Conservation (phyloP, 2,888 invertebrate species). For the Alsophila aescularia region DNA sequence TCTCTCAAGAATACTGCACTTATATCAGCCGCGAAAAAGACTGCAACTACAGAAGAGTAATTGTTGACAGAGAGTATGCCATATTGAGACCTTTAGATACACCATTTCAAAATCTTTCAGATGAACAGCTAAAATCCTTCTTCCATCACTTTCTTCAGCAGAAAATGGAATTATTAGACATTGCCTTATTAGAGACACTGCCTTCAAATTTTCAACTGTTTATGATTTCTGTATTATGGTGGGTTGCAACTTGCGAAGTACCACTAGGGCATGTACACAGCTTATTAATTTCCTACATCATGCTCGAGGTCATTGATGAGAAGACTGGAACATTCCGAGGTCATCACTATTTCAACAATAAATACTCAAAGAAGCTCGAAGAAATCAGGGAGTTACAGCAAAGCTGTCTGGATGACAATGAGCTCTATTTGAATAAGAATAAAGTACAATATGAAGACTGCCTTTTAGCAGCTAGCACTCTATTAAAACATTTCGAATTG, state of each 20-base stretch:
- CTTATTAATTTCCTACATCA: conserved; percentile 83
- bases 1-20: conserved; percentile 57
- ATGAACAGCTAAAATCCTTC: conserved; percentile 58
- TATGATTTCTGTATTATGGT: conserved; percentile 84
- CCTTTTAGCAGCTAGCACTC: conserved; percentile 82
- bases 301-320: conserved; percentile 83
- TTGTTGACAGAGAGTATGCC: conserved; percentile 54
- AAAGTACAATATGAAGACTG: conserved; percentile 84
- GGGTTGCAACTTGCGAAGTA: conserved; percentile 77
- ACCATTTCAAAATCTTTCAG: conserved; percentile 54
- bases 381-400: conserved; percentile 53
- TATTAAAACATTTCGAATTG: conserved; percentile 85
- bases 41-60: conserved; percentile 57
- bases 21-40: conserved; percentile 70
- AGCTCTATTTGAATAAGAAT: conserved; percentile 72
- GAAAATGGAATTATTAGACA: conserved; percentile 64
- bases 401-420: conserved; percentile 41
- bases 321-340: conserved; percentile 84
- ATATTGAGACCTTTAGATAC: conserved; percentile 51
- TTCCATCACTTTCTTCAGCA: conserved; percentile 78
- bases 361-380: conserved; percentile 66
- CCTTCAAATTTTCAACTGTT: conserved; percentile 85
- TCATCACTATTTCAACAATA: conserved; percentile 73
- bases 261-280: conserved; percentile 82
- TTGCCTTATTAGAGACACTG: conserved; percentile 65